These are phyloP conservation scores for Sorex fumeus DNA, from an alignment of 2,113 vertebrate species.

Conservation along the genomic window DNA sequence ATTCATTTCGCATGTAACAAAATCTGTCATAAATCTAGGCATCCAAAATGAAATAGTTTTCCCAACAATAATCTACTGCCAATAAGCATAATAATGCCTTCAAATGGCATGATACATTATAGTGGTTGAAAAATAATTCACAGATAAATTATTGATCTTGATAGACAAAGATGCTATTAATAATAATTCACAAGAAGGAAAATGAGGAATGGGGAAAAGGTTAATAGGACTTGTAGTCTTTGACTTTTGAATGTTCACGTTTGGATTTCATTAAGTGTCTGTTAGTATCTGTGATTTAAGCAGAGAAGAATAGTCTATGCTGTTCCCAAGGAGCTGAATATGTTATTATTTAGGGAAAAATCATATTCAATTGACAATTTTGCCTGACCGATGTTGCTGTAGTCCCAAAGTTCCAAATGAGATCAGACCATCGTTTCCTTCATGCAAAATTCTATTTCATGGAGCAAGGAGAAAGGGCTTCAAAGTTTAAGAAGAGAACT, in stretches of 20 bases:
- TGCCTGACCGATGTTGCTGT: too few species aligned
- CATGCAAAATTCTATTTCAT: too few species aligned
- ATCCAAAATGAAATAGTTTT: constrained; percentile 76
- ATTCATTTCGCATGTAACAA: constrained; percentile 75
- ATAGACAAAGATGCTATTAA: constrained; percentile 7
- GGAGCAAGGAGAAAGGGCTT: too few species aligned
- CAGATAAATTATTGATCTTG: constrained; percentile 34
- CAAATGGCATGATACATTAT: constrained; percentile 31
- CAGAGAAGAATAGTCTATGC: not conserved
- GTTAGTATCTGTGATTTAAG: not conserved
- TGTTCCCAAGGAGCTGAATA: not conserved
- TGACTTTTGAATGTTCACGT: not conserved
- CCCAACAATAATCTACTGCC: constrained; percentile 68
- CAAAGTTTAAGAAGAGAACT: too few species aligned
- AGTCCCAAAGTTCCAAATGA: too few species aligned
- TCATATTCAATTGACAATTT: too few species aligned
- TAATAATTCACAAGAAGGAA: not conserved
- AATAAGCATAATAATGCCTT: constrained; percentile 78
- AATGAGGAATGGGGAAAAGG: not conserved
- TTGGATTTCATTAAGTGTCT: constrained; percentile 24
- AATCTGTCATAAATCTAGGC: constrained; percentile 73
- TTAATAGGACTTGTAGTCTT: not conserved
- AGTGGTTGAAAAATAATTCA: constrained; percentile 12
- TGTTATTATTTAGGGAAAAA: too few species aligned
- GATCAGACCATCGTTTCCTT: too few species aligned